Evolutionary conservation across 2,113 vertebrate genomes (phyloP).

Genomic region (Cephalopholis sonnerati): DNA sequence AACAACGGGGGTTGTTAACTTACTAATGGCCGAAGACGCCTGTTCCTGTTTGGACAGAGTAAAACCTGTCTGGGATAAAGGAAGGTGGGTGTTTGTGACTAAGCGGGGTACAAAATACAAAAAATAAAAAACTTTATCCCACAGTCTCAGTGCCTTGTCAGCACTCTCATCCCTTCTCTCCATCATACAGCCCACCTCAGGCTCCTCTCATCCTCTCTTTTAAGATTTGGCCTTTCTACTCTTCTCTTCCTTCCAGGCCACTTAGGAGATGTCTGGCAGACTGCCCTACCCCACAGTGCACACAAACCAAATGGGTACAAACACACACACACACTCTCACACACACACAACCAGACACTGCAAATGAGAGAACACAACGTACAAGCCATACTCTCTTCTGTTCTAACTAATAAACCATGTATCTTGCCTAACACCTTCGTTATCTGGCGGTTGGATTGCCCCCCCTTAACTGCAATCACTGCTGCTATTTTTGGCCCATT

Average conservation of each 20-base stretch:
- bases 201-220: constrained; percentile 41
- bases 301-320: constrained; percentile 7
- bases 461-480: constrained; percentile 41
- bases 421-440: constrained; percentile 14
- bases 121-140: constrained; percentile 7
- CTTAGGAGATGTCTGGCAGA: constrained; percentile 58
- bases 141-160: constrained; percentile 50
- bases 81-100: neutral
- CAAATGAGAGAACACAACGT: constrained; percentile 27
- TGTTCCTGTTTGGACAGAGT: constrained; percentile 52
- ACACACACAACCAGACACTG: neutral
- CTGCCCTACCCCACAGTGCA: constrained; percentile 20
- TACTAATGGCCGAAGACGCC: constrained; percentile 34
- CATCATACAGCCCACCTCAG: constrained; percentile 53
- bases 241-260: constrained; percentile 52
- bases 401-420: constrained; percentile 12
- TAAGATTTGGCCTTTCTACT: constrained; percentile 50
- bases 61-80: constrained; percentile 23
- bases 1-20: constrained; percentile 37
- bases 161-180: constrained; percentile 42
- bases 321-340: neutral
- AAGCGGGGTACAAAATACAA: constrained; percentile 11
- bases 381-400: constrained; percentile 8
- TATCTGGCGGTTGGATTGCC: constrained; percentile 30
- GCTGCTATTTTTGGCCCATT: constrained; percentile 76